phyloP scores from a whole-genome alignment of 2,113 vertebrate species.

The Ptyas mucosa region DNA sequence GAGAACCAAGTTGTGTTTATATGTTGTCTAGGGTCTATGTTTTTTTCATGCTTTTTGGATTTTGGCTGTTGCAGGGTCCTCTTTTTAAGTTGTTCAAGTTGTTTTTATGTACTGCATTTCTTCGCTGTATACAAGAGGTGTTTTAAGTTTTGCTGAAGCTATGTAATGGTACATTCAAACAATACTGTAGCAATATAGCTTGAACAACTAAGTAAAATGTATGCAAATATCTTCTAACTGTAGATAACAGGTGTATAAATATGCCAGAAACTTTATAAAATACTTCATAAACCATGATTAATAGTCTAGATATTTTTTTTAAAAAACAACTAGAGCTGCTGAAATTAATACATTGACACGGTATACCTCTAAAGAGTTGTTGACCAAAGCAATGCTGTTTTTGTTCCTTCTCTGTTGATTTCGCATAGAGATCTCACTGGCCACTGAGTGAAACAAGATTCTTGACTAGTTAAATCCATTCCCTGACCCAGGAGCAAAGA shows the following conservation, averaged over 20 bases:
- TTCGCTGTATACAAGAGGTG: background rate
- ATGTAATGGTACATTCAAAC: background rate
- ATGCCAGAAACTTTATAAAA: background rate
- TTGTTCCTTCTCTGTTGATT: background rate
- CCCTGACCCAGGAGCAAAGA: background rate
- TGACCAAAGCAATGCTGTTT: background rate
- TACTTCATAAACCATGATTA: background rate
- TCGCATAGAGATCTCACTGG: background rate
- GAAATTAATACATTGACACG: background rate
- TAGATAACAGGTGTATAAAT: background rate
- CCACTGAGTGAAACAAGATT: background rate
- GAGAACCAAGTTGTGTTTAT: background rate
- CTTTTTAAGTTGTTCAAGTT: background rate
- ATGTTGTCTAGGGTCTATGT: background rate
- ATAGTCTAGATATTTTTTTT: background rate
- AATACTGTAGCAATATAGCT: background rate
- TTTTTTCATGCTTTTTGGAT: background rate
- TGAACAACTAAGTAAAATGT: background rate
- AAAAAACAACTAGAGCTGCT: background rate
- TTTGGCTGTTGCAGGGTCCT: background rate
- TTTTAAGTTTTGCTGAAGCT: background rate
- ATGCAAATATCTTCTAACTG: background rate
- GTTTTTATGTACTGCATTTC: background rate
- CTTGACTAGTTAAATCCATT: background rate
- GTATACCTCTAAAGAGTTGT: background rate